Evolutionary conservation across 35 echinoderm and acorn worm genomes (phyloP), one percentile per base, ranked within the genome.

Genomic region (Ophioderma brevispina): DNA sequence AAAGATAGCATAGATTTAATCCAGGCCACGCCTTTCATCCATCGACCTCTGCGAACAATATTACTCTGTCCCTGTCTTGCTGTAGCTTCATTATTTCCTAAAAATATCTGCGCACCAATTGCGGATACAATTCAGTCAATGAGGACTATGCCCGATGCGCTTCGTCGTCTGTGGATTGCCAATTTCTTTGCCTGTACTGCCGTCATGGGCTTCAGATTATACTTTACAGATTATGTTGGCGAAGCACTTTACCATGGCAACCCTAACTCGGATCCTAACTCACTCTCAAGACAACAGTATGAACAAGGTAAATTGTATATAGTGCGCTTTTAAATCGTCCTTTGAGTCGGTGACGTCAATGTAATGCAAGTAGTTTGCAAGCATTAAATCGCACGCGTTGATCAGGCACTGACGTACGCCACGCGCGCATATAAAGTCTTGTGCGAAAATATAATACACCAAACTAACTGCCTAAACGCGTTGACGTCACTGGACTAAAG

Each of bases 201-300:
- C 1, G 91, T 99, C 55, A 92, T 99, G 79, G 97, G 97, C 0
- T 99, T 99, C 64, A 89, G 87, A 21, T 64, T 99, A 21, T 99
- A 90, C 88, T 99, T 99, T 33, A 95, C 93, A 1, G 97, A 99
- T 81, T 99, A 95, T 42, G 86, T 99, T 28, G 97, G 93, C 3
- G 93, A 95, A 38, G 79, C 93, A 0, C 50, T 99, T 0, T 99
- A 88, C 84, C 87, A 93, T 59, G 97, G 97, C 5, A 99, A 95
- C 39, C 97, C 97, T 1, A 91, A 99, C 1, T 37, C 93, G 0
- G 25, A 40, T 13, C 82, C 86, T 36, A 89, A 70, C 0, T 93
- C 94, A 0, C 21, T 80, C 0, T 36, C 56, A 30, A 95, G 87
- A 36, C 35, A 76, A 64, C 38, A 90, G 11, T 99, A 99, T 77